Conservation (phyloP, 2,797 vertebrate genomes). For the Acipenser transmontanus region DNA sequence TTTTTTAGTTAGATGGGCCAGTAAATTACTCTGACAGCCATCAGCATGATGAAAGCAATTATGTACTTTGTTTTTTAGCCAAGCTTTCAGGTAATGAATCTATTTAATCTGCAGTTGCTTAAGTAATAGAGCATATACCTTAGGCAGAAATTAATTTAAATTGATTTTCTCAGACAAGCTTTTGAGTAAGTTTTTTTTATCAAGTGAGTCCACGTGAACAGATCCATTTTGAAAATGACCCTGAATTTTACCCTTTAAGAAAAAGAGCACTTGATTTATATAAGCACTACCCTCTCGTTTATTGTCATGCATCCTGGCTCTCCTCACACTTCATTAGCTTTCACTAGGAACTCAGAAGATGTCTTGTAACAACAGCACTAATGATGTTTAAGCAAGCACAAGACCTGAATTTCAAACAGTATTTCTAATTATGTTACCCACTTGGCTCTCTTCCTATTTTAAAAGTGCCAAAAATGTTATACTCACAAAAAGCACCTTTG, state of each 20-base stretch:
- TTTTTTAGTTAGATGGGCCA: conserved; percentile 17
- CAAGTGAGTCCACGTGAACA: conserved; percentile 32
- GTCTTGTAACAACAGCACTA: conserved; percentile 24
- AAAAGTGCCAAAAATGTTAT: background rate
- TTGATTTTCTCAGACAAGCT: conserved; percentile 35
- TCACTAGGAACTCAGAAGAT: conserved; percentile 18
- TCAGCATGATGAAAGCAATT: conserved; percentile 41
- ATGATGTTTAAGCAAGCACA: conserved; percentile 19
- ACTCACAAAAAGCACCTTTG: conserved; percentile 3
- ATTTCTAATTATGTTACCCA: conserved; percentile 19
- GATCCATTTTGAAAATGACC: conserved; percentile 40
- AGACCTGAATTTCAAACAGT: conserved; percentile 13
- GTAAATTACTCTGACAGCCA: conserved; percentile 36
- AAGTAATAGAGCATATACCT: conserved; percentile 41
- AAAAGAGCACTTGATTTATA: conserved; percentile 6
- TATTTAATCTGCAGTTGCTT: conserved; percentile 38
- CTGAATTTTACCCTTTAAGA: conserved; percentile 6
- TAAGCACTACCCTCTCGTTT: conserved; percentile 9
- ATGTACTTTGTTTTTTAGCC: conserved; percentile 23
- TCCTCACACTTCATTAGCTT: conserved; percentile 21
- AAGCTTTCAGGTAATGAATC: conserved; percentile 30
- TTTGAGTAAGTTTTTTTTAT: conserved; percentile 33
- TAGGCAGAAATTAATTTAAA: conserved; percentile 46
- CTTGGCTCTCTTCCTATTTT: background rate
- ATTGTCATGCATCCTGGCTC: conserved; percentile 13